These are phyloP conservation scores for Apis dorsata DNA, from an alignment of 1,140 invertebrate species.

Conservation along the genomic window DNA sequence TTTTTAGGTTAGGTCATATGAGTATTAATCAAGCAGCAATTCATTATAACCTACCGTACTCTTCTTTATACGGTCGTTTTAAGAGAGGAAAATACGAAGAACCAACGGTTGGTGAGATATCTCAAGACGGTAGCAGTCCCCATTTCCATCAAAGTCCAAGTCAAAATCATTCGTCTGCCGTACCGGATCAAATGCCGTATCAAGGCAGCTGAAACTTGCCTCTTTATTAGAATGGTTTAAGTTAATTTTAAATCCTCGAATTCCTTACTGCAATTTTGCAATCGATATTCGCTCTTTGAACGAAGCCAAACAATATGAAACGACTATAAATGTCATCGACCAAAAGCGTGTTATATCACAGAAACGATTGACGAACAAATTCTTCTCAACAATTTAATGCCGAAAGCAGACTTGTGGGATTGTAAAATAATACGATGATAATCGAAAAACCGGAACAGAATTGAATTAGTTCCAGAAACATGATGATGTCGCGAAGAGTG, in stretches of 20 bases:
- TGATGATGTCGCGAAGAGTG: neutral
- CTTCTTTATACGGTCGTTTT: slow-evolving; percentile 92
- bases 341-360: slow-evolving; percentile 23
- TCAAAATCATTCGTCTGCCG: slow-evolving; percentile 78
- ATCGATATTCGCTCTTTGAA: slow-evolving; percentile 19
- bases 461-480: neutral
- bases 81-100: slow-evolving; percentile 86
- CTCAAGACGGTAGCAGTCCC: slow-evolving; percentile 77
- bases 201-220: slow-evolving; percentile 81
- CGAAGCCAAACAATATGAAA: neutral
- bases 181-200: slow-evolving; percentile 80
- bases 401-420: neutral
- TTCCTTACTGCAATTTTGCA: slow-evolving; percentile 46
- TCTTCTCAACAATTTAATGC: neutral
- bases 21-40: slow-evolving; percentile 96
- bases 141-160: slow-evolving; percentile 78
- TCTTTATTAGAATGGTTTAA: slow-evolving; percentile 75
- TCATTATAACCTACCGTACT: slow-evolving; percentile 94
- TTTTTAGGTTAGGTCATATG: slow-evolving; percentile 91
- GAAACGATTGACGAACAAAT: slow-evolving; percentile 25
- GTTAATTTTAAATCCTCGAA: slow-evolving; percentile 62
- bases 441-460: neutral
- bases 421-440: neutral
- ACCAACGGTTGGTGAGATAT: slow-evolving; percentile 77
- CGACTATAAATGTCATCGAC: slow-evolving; percentile 8